Evolutionary conservation across 1,140 invertebrate genomes (phyloP), one percentile per base, ranked within the genome.

Genomic region (Drosophila suzukii): DNA sequence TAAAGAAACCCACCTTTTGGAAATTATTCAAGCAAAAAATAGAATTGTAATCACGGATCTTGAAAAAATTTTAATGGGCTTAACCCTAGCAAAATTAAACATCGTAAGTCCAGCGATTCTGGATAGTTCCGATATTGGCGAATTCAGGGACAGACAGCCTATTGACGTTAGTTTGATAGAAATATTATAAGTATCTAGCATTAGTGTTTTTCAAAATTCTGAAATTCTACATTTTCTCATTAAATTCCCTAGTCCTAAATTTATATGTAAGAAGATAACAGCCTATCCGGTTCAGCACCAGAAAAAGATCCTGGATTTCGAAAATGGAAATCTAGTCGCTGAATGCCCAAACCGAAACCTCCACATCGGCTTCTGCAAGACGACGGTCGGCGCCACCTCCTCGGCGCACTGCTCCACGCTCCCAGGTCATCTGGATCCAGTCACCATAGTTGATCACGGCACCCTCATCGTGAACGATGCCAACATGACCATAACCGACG

Each of bases 1-100:
- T 10, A 17, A 15, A 17, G 41, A 43, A 43, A 43, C 41, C 0
- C 15, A 17, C 15, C 15, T 43, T 10, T 17, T 43, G 6, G 38
- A 41, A 24, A 56, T 56, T 11, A 41, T 55, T 15, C n/a, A 41
- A 1, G 53, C 53, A 27, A 55, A 30, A 55, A 55, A 41, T n/a
- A 30, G 54, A 56, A 55, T 55, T 20, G 20, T 20, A 20, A 20
- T 3, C 20, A 41, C 53, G 3, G 38, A 41, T n/a, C 13, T 55
- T 2, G 36, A 55, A 55, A 55, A 55, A 3, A 27, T 55, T 24
- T 6, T 55, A 7, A 55, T 55, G 36, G 34, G 53, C 38, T 39
- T 55, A 50, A 15, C 47, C 47, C 47, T 30, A n/a, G 24, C 47
- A 8, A 50, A 51, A 34, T 11, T 51, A 32, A 50, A 15, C 10